These are phyloP conservation scores for Candidula unifasciata DNA, from an alignment of 2,888 invertebrate genomes.

Conservation along the genomic window DNA sequence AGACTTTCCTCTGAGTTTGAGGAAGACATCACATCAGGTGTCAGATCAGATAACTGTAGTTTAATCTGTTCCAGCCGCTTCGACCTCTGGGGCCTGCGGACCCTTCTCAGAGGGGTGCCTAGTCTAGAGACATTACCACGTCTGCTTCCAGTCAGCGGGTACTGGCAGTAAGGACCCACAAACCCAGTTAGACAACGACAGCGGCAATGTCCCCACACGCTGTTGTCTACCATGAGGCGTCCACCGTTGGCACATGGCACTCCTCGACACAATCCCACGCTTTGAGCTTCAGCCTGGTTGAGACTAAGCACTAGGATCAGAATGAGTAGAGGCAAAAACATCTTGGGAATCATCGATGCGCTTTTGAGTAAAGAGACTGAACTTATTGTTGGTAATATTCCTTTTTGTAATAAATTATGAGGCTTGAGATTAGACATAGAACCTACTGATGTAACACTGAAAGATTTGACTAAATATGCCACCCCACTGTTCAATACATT, in stretches of 20 bases:
- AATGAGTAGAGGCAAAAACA: not conserved
- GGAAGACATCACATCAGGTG: too few species aligned
- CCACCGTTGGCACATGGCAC: slow-evolving; percentile 50
- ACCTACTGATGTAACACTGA: too few species aligned
- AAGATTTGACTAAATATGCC: too few species aligned
- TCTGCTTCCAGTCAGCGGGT: slow-evolving; percentile 12
- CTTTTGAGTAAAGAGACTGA: too few species aligned
- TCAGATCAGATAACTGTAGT: too few species aligned
- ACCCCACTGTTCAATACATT: too few species aligned
- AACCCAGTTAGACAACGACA: slow-evolving; percentile 39
- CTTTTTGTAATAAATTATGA: not conserved
- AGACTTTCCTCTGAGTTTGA: too few species aligned
- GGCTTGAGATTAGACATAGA: too few species aligned
- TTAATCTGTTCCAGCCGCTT: too few species aligned
- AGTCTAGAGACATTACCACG: not conserved
- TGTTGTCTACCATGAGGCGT: slow-evolving; percentile 38
- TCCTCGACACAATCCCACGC: slow-evolving; percentile 37
- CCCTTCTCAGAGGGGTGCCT: too few species aligned
- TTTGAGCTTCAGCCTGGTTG: not conserved
- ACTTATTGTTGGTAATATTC: not conserved
- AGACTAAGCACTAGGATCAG: not conserved
- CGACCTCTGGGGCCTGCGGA: too few species aligned
- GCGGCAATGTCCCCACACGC: slow-evolving; percentile 44
- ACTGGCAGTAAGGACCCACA: slow-evolving; percentile 48
- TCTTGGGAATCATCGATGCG: not conserved